Evolutionary conservation across 2,113 vertebrate species (phyloP).

Genomic region (Charina bottae): DNA sequence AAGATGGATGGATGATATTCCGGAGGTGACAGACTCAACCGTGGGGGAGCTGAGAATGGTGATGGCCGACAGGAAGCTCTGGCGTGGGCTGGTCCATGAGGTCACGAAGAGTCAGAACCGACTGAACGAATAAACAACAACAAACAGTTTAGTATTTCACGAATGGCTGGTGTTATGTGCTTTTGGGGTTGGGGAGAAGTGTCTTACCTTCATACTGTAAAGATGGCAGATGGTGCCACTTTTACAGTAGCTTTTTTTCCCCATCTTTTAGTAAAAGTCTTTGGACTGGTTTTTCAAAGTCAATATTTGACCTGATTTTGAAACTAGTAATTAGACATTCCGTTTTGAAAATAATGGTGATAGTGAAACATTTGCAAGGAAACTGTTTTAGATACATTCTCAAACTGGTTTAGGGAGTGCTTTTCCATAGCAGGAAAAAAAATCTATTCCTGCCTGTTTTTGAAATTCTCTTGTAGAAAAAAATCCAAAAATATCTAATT

Average conservation of each 20-base stretch:
- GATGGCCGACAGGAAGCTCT: too few relatives aligned
- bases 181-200: background rate
- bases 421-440: background rate
- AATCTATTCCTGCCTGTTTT: background rate
- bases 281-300: background rate
- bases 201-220: constrained; percentile 34
- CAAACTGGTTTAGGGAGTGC: background rate
- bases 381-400: background rate
- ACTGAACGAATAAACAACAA: too few relatives aligned
- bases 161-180: constrained; percentile 51
- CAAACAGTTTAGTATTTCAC: constrained; percentile 33
- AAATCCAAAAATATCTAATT: background rate
- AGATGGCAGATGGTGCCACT: constrained; percentile 35
- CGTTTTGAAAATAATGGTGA: background rate
- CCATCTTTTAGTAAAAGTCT: constrained; percentile 10
- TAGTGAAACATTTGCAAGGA: background rate
- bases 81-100: too few relatives aligned
- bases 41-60: too few relatives aligned
- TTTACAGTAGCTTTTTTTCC: background rate
- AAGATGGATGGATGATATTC: too few relatives aligned
- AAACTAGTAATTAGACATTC: background rate
- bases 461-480: background rate
- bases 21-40: too few relatives aligned
- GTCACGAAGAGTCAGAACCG: too few relatives aligned
- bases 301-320: background rate